These are phyloP conservation scores for Corapipo altera DNA, from an alignment of 2,113 vertebrate species.

Conservation along the genomic window DNA sequence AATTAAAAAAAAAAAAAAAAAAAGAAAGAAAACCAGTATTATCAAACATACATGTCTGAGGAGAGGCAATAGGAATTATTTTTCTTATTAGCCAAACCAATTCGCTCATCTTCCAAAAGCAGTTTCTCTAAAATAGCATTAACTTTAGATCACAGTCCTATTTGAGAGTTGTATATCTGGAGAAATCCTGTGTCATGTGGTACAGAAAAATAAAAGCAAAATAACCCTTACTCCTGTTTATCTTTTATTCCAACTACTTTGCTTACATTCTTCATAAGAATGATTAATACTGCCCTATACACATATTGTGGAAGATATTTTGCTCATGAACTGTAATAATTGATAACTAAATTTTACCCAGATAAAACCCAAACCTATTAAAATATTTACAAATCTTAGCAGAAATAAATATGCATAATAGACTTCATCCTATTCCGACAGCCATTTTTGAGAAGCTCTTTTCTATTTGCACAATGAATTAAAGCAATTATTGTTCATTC, in stretches of 20 bases:
- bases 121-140: neutral
- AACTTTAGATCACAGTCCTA: neutral
- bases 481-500: slow-evolving; percentile 42
- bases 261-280: neutral
- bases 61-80: neutral
- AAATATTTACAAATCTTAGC: slow-evolving; percentile 54
- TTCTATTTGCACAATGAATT: slow-evolving; percentile 48
- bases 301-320: neutral
- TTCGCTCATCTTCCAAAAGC: neutral
- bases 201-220: neutral
- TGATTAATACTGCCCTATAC: neutral
- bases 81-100: neutral
- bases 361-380: slow-evolving; percentile 24
- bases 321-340: neutral
- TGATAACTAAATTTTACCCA: neutral
- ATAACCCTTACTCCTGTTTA: neutral
- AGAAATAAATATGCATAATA: slow-evolving; percentile 21
- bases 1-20: neutral
- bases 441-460: slow-evolving; percentile 34
- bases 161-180: neutral
- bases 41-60: neutral
- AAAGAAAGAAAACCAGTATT: neutral
- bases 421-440: slow-evolving; percentile 2
- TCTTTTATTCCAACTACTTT: neutral
- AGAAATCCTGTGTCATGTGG: neutral